phyloP scores from a whole-genome alignment of 2,888 invertebrate genomes.

The Perithous albicinctus region DNA sequence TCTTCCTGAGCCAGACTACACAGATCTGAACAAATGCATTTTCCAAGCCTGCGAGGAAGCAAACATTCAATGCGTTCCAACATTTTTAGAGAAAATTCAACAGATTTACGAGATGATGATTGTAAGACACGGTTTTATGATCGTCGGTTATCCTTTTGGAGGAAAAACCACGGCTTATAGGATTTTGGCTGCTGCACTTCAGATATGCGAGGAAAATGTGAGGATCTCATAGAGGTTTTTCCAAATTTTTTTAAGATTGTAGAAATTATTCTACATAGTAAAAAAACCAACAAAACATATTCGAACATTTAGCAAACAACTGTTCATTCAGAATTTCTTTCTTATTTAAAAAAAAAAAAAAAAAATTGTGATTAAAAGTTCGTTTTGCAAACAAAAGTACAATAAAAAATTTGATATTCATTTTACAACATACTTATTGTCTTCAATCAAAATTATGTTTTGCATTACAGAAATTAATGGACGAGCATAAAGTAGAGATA shows the following conservation, averaged over 20 bases:
- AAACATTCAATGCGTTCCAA: constrained; percentile 92
- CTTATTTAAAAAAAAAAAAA: too few species aligned
- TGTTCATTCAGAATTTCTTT: too few species aligned
- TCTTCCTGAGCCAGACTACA: constrained; percentile 90
- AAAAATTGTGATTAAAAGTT: too few species aligned
- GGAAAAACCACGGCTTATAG: constrained; percentile 87
- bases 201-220: constrained; percentile 86
- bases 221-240: constrained; percentile 19
- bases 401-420: too few species aligned
- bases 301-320: too few species aligned
- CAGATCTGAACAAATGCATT: constrained; percentile 88
- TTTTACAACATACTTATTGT: too few species aligned
- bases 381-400: too few species aligned
- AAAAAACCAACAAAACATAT: too few species aligned
- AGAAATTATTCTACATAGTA: too few species aligned
- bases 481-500: constrained; percentile 91
- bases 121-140: constrained; percentile 88
- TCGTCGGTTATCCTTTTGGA: constrained; percentile 87
- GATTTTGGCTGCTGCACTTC: constrained; percentile 85
- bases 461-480: constrained; percentile 88
- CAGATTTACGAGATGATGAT: constrained; percentile 89
- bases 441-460: too few species aligned
- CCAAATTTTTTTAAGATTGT: neutral
- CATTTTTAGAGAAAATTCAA: constrained; percentile 87
- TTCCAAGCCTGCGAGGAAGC: constrained; percentile 88